Percentiles rank a stretch among this genome's conserved stretches.
phyloP scores from a whole-genome alignment of 2,797 vertebrate genomes.

The Eupleurogrammus muticus region DNA sequence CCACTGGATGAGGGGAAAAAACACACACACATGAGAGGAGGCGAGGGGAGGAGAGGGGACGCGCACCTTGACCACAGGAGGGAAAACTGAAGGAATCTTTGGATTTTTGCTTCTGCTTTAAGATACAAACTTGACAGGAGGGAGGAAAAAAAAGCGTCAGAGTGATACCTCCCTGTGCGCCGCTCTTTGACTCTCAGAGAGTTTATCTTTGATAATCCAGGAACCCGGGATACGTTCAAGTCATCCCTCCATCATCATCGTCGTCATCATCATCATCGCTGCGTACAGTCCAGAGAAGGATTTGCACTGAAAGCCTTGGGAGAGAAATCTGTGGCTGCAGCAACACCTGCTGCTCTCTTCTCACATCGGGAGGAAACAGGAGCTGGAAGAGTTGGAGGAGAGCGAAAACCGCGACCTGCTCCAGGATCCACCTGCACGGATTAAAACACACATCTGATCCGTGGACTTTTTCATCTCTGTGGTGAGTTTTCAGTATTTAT shows the following conservation, averaged over 20 bases:
- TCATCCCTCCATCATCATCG: conserved; percentile 2
- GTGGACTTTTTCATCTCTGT: conserved; percentile 12
- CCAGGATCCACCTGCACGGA: conserved; percentile 11
- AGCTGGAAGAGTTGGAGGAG: conserved; percentile 16
- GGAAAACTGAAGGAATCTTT: conserved; percentile 4
- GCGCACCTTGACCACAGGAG: conserved; percentile 41
- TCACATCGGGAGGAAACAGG: conserved; percentile 9
- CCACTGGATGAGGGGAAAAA: conserved; percentile 48
- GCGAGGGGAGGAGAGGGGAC: conserved; percentile 35
- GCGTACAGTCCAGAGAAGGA: conserved; percentile 33
- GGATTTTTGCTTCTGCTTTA: too few relatives aligned
- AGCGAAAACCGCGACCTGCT: conserved; percentile 30
- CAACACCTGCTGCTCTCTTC: conserved; percentile 57
- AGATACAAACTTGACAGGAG: conserved; percentile 1
- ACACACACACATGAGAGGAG: conserved; percentile 60
- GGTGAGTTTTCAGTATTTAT: conserved; percentile 54
- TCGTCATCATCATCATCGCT: conserved; percentile 25
- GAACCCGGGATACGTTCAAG: conserved; percentile 26
- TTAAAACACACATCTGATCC: conserved; percentile 18
- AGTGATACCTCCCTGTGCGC: background rate
- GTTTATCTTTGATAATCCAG: conserved; percentile 18
- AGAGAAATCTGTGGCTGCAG: conserved; percentile 19
- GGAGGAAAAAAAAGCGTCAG: background rate
- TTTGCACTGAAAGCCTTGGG: conserved; percentile 15
- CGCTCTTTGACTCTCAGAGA: background rate